Evolutionary conservation across 2,113 vertebrate species (phyloP).

Genomic region (Carassius carassius): DNA sequence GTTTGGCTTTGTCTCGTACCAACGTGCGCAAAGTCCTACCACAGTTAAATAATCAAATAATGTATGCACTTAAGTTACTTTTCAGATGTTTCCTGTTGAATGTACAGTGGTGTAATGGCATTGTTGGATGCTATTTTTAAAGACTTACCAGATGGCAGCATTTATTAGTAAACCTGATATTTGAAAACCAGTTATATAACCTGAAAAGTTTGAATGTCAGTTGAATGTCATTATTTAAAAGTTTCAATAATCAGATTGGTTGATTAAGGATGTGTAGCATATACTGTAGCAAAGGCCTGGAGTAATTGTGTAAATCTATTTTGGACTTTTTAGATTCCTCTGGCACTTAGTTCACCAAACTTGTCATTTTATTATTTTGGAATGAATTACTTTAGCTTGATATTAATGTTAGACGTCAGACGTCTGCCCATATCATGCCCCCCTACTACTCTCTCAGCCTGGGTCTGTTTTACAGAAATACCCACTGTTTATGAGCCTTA

Average conservation of each 20-base stretch:
- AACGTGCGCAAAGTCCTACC: background rate
- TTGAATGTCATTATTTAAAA: too few species aligned
- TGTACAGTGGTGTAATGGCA: background rate
- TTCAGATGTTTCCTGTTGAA: background rate
- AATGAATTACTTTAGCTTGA: background rate
- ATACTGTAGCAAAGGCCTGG: background rate
- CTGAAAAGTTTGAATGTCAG: background rate
- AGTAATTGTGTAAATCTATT: background rate
- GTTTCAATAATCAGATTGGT: background rate
- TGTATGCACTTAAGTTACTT: background rate
- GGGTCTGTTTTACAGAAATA: slow-evolving; percentile 34
- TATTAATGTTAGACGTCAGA: slow-evolving; percentile 38
- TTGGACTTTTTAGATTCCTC: slow-evolving; percentile 21
- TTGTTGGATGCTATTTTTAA: background rate
- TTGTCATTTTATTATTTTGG: background rate
- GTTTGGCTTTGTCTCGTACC: background rate
- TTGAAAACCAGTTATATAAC: background rate
- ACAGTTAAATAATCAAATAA: background rate
- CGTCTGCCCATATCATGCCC: slow-evolving; percentile 9
- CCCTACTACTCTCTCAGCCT: slow-evolving; percentile 4
- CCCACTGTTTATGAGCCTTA: background rate
- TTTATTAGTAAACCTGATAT: background rate
- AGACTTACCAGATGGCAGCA: background rate
- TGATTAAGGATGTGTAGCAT: background rate
- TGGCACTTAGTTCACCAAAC: background rate